These are phyloP conservation scores for Lasioglossum calceatum DNA, from an alignment of 2,888 invertebrate species.

Conservation along the genomic window DNA sequence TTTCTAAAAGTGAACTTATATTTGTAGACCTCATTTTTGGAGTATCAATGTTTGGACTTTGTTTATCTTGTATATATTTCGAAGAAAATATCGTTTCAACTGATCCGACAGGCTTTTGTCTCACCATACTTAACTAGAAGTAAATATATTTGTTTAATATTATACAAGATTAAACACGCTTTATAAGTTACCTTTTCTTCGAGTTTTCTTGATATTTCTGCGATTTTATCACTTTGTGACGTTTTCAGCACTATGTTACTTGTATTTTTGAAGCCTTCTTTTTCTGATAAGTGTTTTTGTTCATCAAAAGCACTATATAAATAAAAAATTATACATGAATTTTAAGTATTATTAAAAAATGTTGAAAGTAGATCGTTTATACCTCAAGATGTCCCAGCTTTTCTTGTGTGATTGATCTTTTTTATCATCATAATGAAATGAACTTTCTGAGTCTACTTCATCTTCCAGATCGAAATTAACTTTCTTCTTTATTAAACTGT, in stretches of 20 bases:
- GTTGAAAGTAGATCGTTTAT: constrained; percentile 24
- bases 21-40: constrained; percentile 47
- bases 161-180: not conserved
- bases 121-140: constrained; percentile 74
- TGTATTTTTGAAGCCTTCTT: constrained; percentile 62
- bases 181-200: constrained; percentile 85
- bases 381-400: constrained; percentile 87
- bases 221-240: constrained; percentile 86
- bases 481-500: constrained; percentile 87
- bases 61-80: constrained; percentile 47
- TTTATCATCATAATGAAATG: constrained; percentile 52
- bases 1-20: constrained; percentile 57
- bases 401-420: constrained; percentile 83
- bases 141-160: constrained; percentile 31
- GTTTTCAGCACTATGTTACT: constrained; percentile 84
- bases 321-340: constrained; percentile 24
- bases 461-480: constrained; percentile 88
- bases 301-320: constrained; percentile 85
- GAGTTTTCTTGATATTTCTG: constrained; percentile 86
- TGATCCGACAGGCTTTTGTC: constrained; percentile 80
- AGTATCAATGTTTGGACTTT: constrained; percentile 41
- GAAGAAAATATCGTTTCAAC: constrained; percentile 80
- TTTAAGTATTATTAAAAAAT: not conserved
- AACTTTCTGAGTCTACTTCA: constrained; percentile 66
- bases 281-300: constrained; percentile 76